Evolutionary conservation across 2,797 vertebrate genomes (phyloP), one percentile per base, ranked within the genome.

Genomic region (Falco concolor): DNA sequence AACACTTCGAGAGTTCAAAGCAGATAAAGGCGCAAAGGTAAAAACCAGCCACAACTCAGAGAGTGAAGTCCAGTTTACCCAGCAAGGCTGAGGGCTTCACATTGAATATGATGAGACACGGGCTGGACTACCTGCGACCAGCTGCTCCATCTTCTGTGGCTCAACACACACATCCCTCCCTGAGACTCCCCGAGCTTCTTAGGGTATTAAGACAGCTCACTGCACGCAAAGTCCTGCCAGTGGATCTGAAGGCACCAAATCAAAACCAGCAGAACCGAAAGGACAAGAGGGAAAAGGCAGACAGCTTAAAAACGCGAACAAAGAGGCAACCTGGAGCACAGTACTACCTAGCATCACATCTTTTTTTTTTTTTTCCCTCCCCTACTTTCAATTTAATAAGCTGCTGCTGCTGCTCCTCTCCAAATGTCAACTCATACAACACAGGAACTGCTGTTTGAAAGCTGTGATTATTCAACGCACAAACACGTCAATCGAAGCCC

Each of bases 401-500:
- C 38, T 38, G 87, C 94, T 88, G 67, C 92, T 86, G 87, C 91
- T 90, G 76, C 93, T 94, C 57, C 86, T 93, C 79, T 97, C 92
- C 96, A 91, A 95, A 94, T 82, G 95, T 95, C 95, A 96, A 53
- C 93, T 90, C 80, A 20, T 24, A 69, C 89, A 94, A 81, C 77
- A 74, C 87, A 91, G 82, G 84, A 94, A 59, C 50, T 30, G 89
- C 87, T 95, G 91, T 96, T 96, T 95, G 95, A 97, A 96, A 97
- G 96, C 96, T 95, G 93, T 84, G 96, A 97, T 96, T 93, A 95
- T 84, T 73, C 84, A 65, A 76, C 2, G 73, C 93, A 84, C 91
- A 96, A 97, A 96, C 91, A 97, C 84, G 2, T 96, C 95, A 95
- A 79, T 97, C 76, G 65, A 50, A 78, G 83, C 80, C 68, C 92